phyloP scores from a whole-genome alignment of 1,140 invertebrate species.

The Pollicipes pollicipes region DNA sequence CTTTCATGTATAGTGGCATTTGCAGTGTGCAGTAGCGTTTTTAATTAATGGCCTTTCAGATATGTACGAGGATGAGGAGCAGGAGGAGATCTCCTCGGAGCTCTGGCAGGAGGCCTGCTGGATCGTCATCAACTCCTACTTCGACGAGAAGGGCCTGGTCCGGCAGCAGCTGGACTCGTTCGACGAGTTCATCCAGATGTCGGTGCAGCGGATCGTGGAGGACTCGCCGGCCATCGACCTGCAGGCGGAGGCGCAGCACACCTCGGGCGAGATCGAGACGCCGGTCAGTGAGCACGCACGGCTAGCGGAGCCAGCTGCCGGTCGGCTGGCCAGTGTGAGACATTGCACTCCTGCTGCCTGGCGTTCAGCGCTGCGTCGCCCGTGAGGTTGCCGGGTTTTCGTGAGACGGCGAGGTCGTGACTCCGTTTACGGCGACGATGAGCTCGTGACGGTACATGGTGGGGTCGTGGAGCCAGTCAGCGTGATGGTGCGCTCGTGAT shows the following conservation, averaged over 20 bases:
- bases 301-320: too few species aligned
- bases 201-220: slow-evolving; percentile 94
- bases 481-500: too few species aligned
- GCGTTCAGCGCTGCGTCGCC: slow-evolving; percentile 14
- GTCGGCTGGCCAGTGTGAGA: slow-evolving; percentile 9
- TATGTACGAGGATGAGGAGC: slow-evolving; percentile 36
- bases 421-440: too few species aligned
- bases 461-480: too few species aligned
- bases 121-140: slow-evolving; percentile 98
- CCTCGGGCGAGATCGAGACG: slow-evolving; percentile 73
- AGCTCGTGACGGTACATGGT: too few species aligned
- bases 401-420: too few species aligned
- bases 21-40: too few species aligned
- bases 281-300: slow-evolving; percentile 39
- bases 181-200: slow-evolving; percentile 99
- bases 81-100: slow-evolving; percentile 80
- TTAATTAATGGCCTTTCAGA: too few species aligned
- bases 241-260: slow-evolving; percentile 93
- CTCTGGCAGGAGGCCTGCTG: slow-evolving; percentile 99
- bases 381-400: too few species aligned
- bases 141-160: slow-evolving; percentile 97
- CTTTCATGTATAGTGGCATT: too few species aligned
- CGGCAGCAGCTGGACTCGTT: slow-evolving; percentile 96
- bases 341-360: slow-evolving; percentile 11
- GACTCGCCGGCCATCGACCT: slow-evolving; percentile 94